A percentile compares a stretch with the other conserved stretches of the same genome.
Conservation (phyloP, 2,797 vertebrate species). For the Liasis olivaceus region DNA sequence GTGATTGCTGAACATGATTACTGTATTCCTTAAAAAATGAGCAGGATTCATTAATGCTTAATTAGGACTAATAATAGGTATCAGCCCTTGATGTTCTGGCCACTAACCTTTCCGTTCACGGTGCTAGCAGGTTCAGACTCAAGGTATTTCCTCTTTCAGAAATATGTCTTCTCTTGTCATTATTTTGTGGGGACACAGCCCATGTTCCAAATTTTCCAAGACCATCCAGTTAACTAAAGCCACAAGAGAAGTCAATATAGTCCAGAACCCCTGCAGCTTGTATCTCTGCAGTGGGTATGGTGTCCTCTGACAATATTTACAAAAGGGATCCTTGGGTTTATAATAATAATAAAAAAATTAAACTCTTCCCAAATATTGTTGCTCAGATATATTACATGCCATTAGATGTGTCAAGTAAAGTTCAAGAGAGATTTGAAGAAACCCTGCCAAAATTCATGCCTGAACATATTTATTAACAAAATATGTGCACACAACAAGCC, state of each 20-base stretch:
- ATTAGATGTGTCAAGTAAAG: slow-evolving; percentile 86
- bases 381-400: slow-evolving; percentile 75
- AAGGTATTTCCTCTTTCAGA: slow-evolving; percentile 30
- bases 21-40: not conserved
- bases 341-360: slow-evolving; percentile 66
- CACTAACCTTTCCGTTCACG: not conserved
- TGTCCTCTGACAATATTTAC: slow-evolving; percentile 61
- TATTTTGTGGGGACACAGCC: not conserved
- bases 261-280: slow-evolving; percentile 19
- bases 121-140: not conserved
- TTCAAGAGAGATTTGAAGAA: slow-evolving; percentile 85
- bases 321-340: slow-evolving; percentile 56
- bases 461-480: slow-evolving; percentile 83
- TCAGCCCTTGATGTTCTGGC: not conserved
- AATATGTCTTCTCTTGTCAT: not conserved
- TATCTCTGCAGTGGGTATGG: slow-evolving; percentile 48
- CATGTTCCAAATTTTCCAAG: not conserved
- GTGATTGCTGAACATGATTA: not conserved
- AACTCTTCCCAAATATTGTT: slow-evolving; percentile 66
- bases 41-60: not conserved
- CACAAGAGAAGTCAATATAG: slow-evolving; percentile 28
- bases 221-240: not conserved
- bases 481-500: slow-evolving; percentile 71
- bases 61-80: not conserved
- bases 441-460: slow-evolving; percentile 87